A percentile compares a stretch with the other conserved stretches of the same genome.
Evolutionary conservation across 2,888 invertebrate species (phyloP).

Genomic region (Pammene fasciana): DNA sequence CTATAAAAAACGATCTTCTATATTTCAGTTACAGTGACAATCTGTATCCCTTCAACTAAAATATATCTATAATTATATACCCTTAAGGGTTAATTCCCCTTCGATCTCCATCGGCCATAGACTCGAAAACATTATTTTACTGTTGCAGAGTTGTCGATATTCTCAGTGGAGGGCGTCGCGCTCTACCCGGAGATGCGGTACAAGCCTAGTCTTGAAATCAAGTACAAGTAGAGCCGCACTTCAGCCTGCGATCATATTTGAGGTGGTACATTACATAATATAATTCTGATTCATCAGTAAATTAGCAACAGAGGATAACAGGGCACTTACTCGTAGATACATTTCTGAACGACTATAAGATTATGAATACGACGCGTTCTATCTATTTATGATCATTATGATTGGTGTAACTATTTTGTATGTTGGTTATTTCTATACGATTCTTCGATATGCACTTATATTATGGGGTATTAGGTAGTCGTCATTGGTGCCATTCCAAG

Average conservation of each 20-base stretch:
- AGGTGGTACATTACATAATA: neutral
- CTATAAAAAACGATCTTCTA: neutral
- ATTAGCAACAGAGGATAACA: neutral
- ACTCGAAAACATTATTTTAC: conserved; percentile 11
- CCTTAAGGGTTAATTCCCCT: neutral
- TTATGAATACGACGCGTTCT: no score
- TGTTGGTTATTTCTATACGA: neutral
- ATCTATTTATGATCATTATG: no score
- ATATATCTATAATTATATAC: no score
- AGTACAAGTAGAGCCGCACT: conserved; percentile 11
- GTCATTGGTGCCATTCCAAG: no score
- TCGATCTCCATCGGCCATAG: neutral
- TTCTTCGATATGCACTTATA: neutral
- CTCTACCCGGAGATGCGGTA: conserved; percentile 18
- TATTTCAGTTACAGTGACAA: neutral
- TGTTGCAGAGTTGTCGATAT: conserved; percentile 23
- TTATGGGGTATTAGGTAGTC: conserved; percentile 3
- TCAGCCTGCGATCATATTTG: neutral
- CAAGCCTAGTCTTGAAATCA: conserved; percentile 16
- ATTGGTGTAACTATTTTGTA: no score
- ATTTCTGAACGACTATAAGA: no score
- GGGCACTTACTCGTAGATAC: no score
- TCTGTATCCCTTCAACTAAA: no score
- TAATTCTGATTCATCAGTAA: neutral
- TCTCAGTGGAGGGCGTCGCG: conserved; percentile 16